Evolutionary conservation across 2,888 invertebrate genomes (phyloP), one percentile per base, ranked within the genome.

Genomic region (Ornithoptera priamus): DNA sequence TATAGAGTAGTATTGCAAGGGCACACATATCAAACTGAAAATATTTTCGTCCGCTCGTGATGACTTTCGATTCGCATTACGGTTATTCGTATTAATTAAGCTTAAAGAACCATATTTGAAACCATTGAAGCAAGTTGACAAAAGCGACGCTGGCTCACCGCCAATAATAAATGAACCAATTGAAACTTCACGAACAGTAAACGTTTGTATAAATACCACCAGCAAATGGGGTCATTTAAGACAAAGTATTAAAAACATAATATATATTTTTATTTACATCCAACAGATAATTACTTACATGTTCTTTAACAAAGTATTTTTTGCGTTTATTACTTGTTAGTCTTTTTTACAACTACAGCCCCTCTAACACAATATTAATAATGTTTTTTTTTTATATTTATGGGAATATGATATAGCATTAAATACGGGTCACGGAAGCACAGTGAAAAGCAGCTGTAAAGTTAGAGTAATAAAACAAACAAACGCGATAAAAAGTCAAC

Each of bases 51-150:
- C 10, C 10, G 8, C 10, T 10, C 10, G 39, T 39, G 39, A 1
- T 39, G 39, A 39, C 1, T 39, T 39, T 39, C 10, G 20, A 20
- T 4, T 24, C 12, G 22, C 12, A 58, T 24, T 22, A 22, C 81
- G 80, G 79, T 79, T 79, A 64, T 30, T 15, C 56, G 56, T 56
- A 30, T 56, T 4, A 53, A 60, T 24, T 30, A 3, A 22, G n/a
- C 3, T 56, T n/a, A 53, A 56, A 72, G 79, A 75, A 74, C 71
- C 71, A 70, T 71, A 73, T 75, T 72, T 81, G 78, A 83, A 85
- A 79, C 80, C 85, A 87, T 88, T 85, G 80, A 85, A 77, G 72
- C 80, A 65, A 78, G 80, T 82, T 82, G 83, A 81, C 83, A 83
- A 78, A 77, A 75, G 72, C 73, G 73, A 50, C 71, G 58, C 76